phyloP scores from a whole-genome alignment of 2,888 invertebrate species.

The Smittia sp. region DNA sequence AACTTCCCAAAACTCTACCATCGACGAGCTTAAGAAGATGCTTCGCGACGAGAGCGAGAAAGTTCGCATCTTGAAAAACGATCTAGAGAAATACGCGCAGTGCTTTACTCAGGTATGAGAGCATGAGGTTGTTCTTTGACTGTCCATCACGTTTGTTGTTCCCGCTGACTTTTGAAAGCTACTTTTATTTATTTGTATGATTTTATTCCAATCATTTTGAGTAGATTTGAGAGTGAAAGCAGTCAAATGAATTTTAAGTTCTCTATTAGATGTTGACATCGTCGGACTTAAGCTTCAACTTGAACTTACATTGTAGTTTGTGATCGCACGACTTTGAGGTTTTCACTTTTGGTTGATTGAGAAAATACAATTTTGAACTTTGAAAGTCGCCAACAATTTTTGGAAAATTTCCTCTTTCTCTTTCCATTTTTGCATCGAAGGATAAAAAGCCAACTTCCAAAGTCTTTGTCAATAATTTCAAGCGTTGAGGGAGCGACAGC shows the following conservation, averaged over 20 bases:
- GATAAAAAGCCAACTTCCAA: conserved; percentile 36
- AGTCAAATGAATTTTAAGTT: too few relatives aligned
- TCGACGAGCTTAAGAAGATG: conserved; percentile 63
- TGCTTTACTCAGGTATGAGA: conserved; percentile 68
- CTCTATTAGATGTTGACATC: too few relatives aligned
- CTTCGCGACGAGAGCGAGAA: conserved; percentile 64
- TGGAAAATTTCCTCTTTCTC: neutral
- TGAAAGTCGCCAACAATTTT: neutral
- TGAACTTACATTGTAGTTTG: neutral
- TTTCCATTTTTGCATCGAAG: conserved; percentile 16
- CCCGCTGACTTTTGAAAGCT: neutral
- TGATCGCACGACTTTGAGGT: neutral
- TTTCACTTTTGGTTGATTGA: neutral
- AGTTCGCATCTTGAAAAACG: conserved; percentile 62
- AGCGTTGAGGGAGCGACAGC: conserved; percentile 7
- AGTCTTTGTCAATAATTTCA: conserved; percentile 36
- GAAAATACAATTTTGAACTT: neutral
- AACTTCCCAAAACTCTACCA: conserved; percentile 56
- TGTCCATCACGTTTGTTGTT: neutral
- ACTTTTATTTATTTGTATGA: neutral
- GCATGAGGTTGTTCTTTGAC: neutral
- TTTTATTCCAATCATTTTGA: neutral
- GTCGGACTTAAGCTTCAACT: too few relatives aligned
- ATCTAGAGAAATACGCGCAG: conserved; percentile 67
- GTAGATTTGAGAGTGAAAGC: too few relatives aligned